These are phyloP conservation scores for Xiphorhynchus elegans DNA, from an alignment of 2,113 vertebrate genomes.

Conservation along the genomic window DNA sequence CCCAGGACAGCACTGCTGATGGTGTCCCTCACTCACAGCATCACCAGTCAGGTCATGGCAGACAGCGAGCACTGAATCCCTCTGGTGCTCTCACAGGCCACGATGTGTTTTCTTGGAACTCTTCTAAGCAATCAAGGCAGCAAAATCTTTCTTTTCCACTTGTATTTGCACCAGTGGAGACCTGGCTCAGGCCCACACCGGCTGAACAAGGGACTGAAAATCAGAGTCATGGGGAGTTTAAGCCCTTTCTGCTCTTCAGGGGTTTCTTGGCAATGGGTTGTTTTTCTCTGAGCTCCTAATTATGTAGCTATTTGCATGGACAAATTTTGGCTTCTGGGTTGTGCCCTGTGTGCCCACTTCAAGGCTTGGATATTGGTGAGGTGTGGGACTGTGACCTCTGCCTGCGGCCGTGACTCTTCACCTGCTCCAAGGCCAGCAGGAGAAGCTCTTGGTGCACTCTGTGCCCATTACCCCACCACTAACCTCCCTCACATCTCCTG, in stretches of 20 bases:
- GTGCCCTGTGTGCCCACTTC: neutral
- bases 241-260: neutral
- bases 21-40: fast-evolving
- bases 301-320: neutral
- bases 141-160: neutral
- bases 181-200: neutral
- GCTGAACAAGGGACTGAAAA: neutral
- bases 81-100: neutral
- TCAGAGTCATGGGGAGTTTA: neutral
- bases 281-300: neutral
- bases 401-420: fast-evolving
- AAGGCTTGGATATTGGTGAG: neutral
- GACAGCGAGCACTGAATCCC: neutral
- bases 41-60: neutral
- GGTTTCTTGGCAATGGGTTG: neutral
- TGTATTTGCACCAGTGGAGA: neutral
- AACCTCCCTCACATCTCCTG: neutral
- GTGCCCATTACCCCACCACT: neutral
- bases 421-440: neutral
- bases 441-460: neutral
- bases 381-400: fast-evolving
- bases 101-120: neutral
- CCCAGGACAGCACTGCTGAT: neutral
- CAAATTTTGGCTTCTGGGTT: neutral
- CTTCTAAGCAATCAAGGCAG: neutral